Conservation (phyloP, 2,888 invertebrate species). For the Lycocerus yunnanus region DNA sequence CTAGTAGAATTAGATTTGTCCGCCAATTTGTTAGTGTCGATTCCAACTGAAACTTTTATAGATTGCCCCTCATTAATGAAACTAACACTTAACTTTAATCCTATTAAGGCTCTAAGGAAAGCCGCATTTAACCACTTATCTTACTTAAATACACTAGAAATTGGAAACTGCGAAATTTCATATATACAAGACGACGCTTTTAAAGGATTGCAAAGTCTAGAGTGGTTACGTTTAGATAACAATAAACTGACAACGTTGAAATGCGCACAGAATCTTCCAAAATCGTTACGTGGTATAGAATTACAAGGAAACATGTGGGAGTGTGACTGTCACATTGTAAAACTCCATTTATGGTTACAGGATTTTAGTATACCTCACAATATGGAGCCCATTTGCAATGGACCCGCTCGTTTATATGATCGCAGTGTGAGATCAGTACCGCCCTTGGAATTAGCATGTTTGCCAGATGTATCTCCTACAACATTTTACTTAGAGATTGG, state of each 20-base stretch:
- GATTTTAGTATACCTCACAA: conserved; percentile 77
- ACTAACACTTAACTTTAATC: conserved; percentile 80
- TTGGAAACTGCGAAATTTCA: conserved; percentile 80
- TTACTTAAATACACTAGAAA: conserved; percentile 78
- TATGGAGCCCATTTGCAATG: conserved; percentile 77
- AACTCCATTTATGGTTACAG: conserved; percentile 78
- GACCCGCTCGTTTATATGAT: conserved; percentile 70
- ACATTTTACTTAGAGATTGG: conserved; percentile 77
- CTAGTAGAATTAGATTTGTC: conserved; percentile 87
- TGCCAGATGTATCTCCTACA: conserved; percentile 78
- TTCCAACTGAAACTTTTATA: conserved; percentile 79
- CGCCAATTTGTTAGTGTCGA: conserved; percentile 75
- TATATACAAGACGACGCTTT: conserved; percentile 80
- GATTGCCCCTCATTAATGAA: conserved; percentile 83
- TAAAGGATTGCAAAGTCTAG: conserved; percentile 77
- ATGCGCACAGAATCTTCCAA: conserved; percentile 70
- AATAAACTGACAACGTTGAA: conserved; percentile 77
- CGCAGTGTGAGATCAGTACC: conserved; percentile 70
- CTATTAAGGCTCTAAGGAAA: conserved; percentile 72
- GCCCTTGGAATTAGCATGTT: conserved; percentile 76
- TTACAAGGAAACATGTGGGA: conserved; percentile 88
- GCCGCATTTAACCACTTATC: conserved; percentile 76
- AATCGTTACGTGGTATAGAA: conserved; percentile 76
- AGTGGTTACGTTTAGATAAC: conserved; percentile 83
- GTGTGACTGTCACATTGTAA: conserved; percentile 82